Evolutionary conservation across 2,797 vertebrate genomes (phyloP).

Genomic region (Oryzias dopingdopingensis): DNA sequence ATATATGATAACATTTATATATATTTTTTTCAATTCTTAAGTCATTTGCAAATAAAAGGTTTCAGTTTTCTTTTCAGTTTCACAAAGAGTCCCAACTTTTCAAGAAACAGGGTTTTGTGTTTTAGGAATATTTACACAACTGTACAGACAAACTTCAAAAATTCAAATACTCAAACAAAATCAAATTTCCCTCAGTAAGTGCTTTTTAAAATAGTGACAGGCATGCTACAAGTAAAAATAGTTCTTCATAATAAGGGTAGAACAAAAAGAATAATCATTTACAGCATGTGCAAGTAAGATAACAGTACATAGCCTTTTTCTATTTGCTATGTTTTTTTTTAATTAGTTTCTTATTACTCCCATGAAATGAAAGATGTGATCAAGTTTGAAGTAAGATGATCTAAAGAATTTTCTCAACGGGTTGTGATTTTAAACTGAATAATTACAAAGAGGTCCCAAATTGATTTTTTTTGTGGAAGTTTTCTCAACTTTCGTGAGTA

Average conservation of each 20-base stretch:
- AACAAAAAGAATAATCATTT: constrained; percentile 40
- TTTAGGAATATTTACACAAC: constrained; percentile 55
- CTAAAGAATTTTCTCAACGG: constrained; percentile 7
- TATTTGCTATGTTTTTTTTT: constrained; percentile 73
- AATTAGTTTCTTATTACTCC: constrained; percentile 64
- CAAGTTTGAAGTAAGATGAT: constrained; percentile 29
- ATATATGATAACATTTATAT: no score
- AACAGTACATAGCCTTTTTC: constrained; percentile 81
- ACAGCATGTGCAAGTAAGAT: constrained; percentile 75
- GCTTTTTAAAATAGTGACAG: constrained; percentile 33
- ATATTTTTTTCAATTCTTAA: background rate
- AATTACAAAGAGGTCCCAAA: no score
- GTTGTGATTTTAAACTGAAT: no score
- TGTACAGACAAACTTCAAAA: constrained; percentile 58
- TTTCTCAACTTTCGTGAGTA: no score
- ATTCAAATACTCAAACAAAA: constrained; percentile 38
- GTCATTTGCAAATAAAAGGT: background rate
- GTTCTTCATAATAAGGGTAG: constrained; percentile 44
- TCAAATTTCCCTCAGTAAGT: constrained; percentile 28
- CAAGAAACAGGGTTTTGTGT: constrained; percentile 7
- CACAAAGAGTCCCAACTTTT: background rate
- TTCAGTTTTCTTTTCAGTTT: constrained; percentile 3
- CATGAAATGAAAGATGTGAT: constrained; percentile 34
- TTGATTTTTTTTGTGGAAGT: no score
- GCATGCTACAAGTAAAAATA: constrained; percentile 76